Evolutionary conservation across 2,888 invertebrate genomes (phyloP).

Genomic region (Mantis religiosa): DNA sequence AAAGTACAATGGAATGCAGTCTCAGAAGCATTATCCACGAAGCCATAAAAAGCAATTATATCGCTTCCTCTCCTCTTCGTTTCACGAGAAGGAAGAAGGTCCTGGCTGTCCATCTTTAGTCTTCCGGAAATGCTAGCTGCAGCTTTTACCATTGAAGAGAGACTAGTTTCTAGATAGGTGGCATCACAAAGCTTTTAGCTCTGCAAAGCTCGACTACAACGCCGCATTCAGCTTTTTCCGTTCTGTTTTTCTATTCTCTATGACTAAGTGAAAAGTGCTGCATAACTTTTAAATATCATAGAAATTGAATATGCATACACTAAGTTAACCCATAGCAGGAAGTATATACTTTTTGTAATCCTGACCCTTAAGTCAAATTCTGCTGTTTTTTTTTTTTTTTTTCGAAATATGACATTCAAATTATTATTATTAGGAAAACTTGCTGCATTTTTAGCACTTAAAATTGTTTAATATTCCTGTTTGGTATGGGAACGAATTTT

Average conservation of each 20-base stretch:
- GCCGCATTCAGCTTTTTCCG: neutral
- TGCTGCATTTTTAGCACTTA: no score
- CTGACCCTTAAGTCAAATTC: no score
- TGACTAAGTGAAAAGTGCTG: no score
- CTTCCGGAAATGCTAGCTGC: neutral
- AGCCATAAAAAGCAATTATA: neutral
- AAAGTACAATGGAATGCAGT: neutral
- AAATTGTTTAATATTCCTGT: no score
- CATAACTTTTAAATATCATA: no score
- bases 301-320: no score
- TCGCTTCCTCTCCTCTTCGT: neutral
- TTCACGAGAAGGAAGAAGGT: neutral
- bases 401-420: no score
- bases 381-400: no score
- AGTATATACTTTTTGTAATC: no score
- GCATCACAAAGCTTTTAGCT: neutral
- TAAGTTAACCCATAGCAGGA: no score
- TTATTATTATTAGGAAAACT: no score
- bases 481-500: no score
- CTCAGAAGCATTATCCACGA: neutral
- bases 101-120: neutral
- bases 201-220: neutral
- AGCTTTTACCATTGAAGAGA: neutral
- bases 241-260: neutral
- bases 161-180: neutral